Evolutionary conservation across 2,888 invertebrate species (phyloP).

Genomic region (Galeruca laticollis): DNA sequence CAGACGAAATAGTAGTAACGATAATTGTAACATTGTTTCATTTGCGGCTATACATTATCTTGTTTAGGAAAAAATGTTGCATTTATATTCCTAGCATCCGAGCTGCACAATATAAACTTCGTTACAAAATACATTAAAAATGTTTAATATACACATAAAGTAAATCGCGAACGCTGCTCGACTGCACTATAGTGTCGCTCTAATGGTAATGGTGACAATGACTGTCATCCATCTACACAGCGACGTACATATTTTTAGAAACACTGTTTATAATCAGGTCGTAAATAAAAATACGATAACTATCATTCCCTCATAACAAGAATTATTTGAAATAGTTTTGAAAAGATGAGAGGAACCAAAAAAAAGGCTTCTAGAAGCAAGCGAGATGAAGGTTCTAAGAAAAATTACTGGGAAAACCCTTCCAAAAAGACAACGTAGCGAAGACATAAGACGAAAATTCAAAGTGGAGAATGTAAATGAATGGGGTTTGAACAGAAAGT

Average conservation of each 20-base stretch:
- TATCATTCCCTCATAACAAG: too few relatives aligned
- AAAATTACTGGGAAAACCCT: too few relatives aligned
- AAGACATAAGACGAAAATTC: too few relatives aligned
- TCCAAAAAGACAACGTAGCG: too few relatives aligned
- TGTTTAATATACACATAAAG: constrained; percentile 64
- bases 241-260: constrained; percentile 21
- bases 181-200: constrained; percentile 53
- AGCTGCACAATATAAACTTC: constrained; percentile 63
- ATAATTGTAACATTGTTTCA: constrained; percentile 55
- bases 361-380: too few relatives aligned
- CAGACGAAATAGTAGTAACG: constrained; percentile 26
- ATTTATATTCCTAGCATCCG: constrained; percentile 62
- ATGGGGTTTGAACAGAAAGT: too few relatives aligned
- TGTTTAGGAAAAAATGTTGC: constrained; percentile 55
- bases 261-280: neutral
- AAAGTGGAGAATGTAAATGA: too few relatives aligned
- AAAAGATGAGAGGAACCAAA: too few relatives aligned
- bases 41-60: constrained; percentile 57
- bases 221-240: constrained; percentile 29
- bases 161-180: constrained; percentile 61
- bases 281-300: too few relatives aligned
- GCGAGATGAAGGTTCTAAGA: too few relatives aligned
- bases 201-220: constrained; percentile 56
- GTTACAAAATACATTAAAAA: constrained; percentile 64
- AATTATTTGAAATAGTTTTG: too few relatives aligned